Evolutionary conservation across 2,888 invertebrate species (phyloP), one percentile per base, ranked within the genome.

Genomic region (Dyspetes luteomarginatus): DNA sequence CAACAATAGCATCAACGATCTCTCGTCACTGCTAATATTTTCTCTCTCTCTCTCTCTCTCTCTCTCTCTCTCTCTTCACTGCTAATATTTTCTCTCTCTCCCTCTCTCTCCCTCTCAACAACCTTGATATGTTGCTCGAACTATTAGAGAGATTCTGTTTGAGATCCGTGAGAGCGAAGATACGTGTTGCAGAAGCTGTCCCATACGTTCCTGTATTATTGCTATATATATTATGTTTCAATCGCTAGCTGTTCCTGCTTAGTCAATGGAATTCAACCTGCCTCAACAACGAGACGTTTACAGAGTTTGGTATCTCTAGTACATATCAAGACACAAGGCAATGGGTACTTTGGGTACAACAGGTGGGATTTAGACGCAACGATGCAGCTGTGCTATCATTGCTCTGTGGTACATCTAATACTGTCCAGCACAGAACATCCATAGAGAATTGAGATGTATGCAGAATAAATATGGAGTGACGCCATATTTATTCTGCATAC

Each of bases 361-460:
- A 78, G 78, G 78, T 78, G 78, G 72, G 60, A 73, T 55, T 55
- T 60, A 73, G 67, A 78, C 30, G 30, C 22, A 19, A 7, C 22
- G 9, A 45, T 36, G 60, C 19, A 28, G 28, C 41, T 43, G 2
- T 17, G 41, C 19, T 28, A 30, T 64, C 52, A 17, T 19, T 55
- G 43, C 9, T 52, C 60, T 36, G 17, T 17, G 73, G 52, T 36
- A 72, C 50, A 50, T 48, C 4, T 62, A 48, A 7, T 24, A 62
- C 48, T 72, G 28, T 71, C 24, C 30, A 24, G 30, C 19, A 19
- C 19, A 22, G 15, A 36, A 36, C 24, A 15, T 9, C 12, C 45
- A 30, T 4, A 9, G 22, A 19, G 48, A 3, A 50, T 71, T 36
- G 58, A 22, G 30, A 60, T 60, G 30, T 36, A 1, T 12, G 9